Conservation (phyloP, 2,888 invertebrate genomes). For the Cyclophora punctaria region DNA sequence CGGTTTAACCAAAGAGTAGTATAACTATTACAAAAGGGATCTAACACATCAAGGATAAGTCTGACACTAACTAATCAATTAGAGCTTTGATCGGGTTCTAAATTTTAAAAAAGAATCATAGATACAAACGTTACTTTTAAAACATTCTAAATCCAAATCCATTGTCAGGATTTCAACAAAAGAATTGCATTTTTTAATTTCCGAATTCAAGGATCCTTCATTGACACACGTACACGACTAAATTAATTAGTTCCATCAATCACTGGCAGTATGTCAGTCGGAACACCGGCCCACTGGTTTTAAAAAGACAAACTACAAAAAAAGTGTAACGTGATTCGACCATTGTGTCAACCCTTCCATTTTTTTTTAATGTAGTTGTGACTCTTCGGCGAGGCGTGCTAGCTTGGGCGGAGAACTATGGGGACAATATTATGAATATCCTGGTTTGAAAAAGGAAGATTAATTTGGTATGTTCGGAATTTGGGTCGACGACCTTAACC, state of each 20-base stretch:
- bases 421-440: conserved; percentile 60
- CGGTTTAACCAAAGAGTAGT: too few relatives aligned
- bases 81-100: too few relatives aligned
- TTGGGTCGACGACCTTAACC: conserved; percentile 8
- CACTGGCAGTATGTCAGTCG: conserved; percentile 48
- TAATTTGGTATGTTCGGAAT: conserved; percentile 19
- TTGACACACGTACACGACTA: conserved; percentile 52
- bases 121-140: conserved; percentile 11
- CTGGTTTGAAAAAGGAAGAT: conserved; percentile 31
- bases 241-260: conserved; percentile 75
- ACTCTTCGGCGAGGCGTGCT: conserved; percentile 41
- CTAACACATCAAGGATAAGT: too few relatives aligned
- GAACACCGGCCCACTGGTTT: conserved; percentile 54
- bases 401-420: conserved; percentile 49
- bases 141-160: conserved; percentile 37
- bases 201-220: conserved; percentile 53
- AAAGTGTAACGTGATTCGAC: conserved; percentile 63
- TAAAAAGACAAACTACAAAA: conserved; percentile 54
- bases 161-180: conserved; percentile 42
- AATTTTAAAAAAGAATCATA: too few relatives aligned
- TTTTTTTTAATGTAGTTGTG: conserved; percentile 31
- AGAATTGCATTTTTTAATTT: conserved; percentile 44
- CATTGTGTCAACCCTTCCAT: conserved; percentile 61
- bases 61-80: too few relatives aligned
- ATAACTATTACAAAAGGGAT: too few relatives aligned